A percentile compares a stretch with the other conserved stretches of the same genome.
phyloP scores from a whole-genome alignment of 2,113 vertebrate species.

The Bujurquina vittata region DNA sequence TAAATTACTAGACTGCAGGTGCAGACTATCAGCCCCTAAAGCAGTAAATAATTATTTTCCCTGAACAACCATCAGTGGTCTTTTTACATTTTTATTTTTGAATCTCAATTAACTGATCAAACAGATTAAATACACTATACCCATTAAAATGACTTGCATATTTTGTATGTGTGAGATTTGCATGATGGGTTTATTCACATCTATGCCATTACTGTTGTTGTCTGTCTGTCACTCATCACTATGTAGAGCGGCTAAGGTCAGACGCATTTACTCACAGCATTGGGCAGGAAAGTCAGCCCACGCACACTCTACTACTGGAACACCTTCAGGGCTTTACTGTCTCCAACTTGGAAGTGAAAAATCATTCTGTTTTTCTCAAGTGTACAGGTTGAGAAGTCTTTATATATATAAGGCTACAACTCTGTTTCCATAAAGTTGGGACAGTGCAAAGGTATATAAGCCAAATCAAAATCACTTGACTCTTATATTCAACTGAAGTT shows the following conservation, averaged over 20 bases:
- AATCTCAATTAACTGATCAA: slow-evolving; percentile 8
- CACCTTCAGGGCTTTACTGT: slow-evolving; percentile 28
- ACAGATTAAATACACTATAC: not conserved
- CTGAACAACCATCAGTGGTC: not conserved
- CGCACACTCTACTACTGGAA: slow-evolving; percentile 31
- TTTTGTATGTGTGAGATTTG: not conserved
- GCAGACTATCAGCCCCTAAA: slow-evolving; percentile 4
- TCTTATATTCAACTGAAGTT: fast-evolving
- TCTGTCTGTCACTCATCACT: slow-evolving; percentile 2
- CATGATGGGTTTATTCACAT: not conserved
- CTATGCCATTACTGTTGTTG: not conserved
- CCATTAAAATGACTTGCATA: not conserved
- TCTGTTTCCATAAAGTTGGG: not conserved
- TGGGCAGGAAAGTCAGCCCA: slow-evolving; percentile 25
- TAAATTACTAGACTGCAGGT: not conserved
- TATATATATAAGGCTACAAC: not conserved
- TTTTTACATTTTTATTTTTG: not conserved
- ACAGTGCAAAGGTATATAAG: not conserved
- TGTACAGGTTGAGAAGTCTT: not conserved
- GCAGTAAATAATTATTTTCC: not conserved
- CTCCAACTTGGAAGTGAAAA: slow-evolving; percentile 9
- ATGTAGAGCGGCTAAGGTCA: not conserved
- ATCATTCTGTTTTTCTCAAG: slow-evolving; percentile 4
- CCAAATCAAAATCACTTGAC: not conserved
- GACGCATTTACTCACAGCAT: not conserved